Evolutionary conservation across 2,797 vertebrate species (phyloP).

Genomic region (Hephaestus fuliginosus): DNA sequence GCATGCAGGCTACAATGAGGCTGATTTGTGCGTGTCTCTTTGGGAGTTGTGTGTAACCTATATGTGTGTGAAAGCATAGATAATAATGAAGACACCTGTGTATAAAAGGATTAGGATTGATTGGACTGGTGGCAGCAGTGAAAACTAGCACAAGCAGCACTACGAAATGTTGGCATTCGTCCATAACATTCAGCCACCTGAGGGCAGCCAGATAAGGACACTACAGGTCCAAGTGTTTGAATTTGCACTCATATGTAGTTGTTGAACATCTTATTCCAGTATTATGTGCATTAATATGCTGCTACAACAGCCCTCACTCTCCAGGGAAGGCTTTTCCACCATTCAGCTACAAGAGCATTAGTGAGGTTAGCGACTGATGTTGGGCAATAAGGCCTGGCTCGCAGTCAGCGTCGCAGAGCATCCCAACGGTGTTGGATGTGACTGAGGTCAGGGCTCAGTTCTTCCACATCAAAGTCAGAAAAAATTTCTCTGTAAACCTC

Average conservation of each 20-base stretch:
- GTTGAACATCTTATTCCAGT: neutral
- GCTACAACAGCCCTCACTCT: neutral
- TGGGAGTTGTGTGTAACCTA: neutral
- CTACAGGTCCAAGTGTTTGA: conserved; percentile 9
- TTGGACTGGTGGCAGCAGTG: neutral
- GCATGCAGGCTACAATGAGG: neutral
- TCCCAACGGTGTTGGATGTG: too few species aligned
- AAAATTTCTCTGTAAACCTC: neutral
- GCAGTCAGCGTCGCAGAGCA: too few species aligned
- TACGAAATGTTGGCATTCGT: conserved; percentile 1
- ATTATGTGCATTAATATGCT: neutral
- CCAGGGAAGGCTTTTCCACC: neutral
- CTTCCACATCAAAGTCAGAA: too few species aligned
- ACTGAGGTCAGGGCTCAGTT: too few species aligned
- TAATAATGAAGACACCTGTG: neutral
- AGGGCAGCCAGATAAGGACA: neutral
- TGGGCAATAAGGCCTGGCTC: neutral
- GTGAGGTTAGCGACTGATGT: neutral
- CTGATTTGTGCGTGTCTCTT: conserved; percentile 4
- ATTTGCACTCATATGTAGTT: neutral
- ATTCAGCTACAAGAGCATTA: neutral
- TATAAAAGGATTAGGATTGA: conserved; percentile 11
- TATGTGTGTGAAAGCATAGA: neutral
- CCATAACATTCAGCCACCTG: neutral
- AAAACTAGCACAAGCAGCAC: neutral